These are phyloP conservation scores for Murina feae DNA, from an alignment of 2,113 vertebrate species.

Conservation along the genomic window DNA sequence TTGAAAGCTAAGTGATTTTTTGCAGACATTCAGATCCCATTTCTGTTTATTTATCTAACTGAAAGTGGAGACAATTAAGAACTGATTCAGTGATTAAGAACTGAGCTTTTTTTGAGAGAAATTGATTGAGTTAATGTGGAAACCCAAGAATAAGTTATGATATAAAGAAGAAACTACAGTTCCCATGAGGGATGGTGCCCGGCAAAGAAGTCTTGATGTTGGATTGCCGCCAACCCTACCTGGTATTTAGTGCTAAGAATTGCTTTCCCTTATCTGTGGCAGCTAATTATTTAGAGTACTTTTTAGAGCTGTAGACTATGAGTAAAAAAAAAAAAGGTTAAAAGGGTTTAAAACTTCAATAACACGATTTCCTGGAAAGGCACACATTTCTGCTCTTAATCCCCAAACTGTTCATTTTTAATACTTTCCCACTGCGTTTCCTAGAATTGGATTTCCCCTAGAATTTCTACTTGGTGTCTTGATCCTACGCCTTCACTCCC, in stretches of 20 bases:
- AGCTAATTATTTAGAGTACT: constrained; percentile 56
- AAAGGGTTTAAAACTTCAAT: constrained; percentile 19
- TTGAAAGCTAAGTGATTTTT: constrained; percentile 28
- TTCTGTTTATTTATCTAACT: constrained; percentile 3
- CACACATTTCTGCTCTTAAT: constrained; percentile 44
- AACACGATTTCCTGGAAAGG: constrained; percentile 40
- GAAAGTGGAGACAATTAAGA: constrained; percentile 27
- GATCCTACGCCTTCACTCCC: background rate
- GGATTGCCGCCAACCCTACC: background rate
- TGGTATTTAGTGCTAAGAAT: background rate
- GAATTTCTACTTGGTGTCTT: constrained; percentile 23
- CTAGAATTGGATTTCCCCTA: constrained; percentile 37
- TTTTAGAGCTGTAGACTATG: background rate
- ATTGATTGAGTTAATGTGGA: background rate
- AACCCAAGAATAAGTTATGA: background rate
- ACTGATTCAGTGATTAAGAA: background rate
- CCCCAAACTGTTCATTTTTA: background rate
- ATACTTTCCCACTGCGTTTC: constrained; percentile 36
- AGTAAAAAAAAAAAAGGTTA: background rate
- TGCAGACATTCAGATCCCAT: background rate
- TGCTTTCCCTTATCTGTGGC: background rate
- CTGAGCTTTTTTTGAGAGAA: background rate
- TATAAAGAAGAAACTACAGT: background rate
- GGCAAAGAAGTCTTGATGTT: background rate
- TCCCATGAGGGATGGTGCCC: background rate